Conservation (phyloP, 2,113 vertebrate genomes). For the Crocuta crocuta region DNA sequence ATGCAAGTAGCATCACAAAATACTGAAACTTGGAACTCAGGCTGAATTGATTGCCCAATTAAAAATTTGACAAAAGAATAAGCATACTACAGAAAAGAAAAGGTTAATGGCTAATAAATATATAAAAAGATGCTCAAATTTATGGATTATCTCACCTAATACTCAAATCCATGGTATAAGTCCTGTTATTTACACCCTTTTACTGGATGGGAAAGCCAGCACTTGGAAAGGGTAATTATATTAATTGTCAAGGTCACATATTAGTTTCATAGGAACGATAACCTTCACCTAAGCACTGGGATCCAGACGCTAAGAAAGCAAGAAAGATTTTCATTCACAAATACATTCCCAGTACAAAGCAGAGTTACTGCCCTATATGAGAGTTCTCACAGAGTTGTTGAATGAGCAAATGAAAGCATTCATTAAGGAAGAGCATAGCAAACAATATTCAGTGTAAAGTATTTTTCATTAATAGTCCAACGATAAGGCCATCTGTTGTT, state of each 20-base stretch:
- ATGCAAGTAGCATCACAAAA: background rate
- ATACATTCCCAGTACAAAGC: background rate
- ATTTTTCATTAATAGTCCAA: background rate
- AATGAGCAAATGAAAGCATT: background rate
- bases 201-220: background rate
- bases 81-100: background rate
- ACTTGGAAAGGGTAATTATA: background rate
- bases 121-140: background rate
- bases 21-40: background rate
- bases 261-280: background rate
- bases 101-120: background rate
- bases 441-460: background rate
- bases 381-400: background rate
- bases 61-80: background rate
- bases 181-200: background rate
- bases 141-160: background rate
- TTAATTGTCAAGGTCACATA: background rate
- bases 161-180: background rate
- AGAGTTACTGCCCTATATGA: background rate
- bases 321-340: background rate
- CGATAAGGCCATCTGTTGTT: background rate
- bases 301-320: background rate
- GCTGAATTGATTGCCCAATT: background rate
- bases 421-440: background rate
- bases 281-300: background rate